Evolutionary conservation across 1,140 invertebrate species (phyloP), one percentile per base, ranked within the genome.

Genomic region (Zaprionus capensis): DNA sequence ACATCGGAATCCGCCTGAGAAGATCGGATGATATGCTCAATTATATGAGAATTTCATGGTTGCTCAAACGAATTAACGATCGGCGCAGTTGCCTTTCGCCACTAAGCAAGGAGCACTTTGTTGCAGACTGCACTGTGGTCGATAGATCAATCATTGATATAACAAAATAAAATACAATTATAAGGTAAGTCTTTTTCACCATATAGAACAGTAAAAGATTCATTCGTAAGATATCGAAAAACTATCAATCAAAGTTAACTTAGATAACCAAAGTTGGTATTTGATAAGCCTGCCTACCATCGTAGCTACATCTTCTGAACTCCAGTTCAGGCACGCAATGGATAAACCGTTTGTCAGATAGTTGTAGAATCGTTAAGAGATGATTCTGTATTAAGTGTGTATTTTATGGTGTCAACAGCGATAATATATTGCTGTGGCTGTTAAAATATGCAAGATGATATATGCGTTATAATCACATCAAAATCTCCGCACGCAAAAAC

Each of bases 401-500:
- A 7, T 31, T 53, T 31, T 53, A 24, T 64, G 11, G 51, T 64
- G 38, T 71, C 49, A 62, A 56, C 51, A 64, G 69, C 69, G 57
- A 72, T 58, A 72, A 66, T 72, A 59, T 66, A 72, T 53, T 31
- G 56, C 64, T 22, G 36, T 24, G 41, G 65, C 65, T 24, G 58
- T 73, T 31, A 49, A 65, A 71, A 41, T 66, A 36, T 71, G 70
- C 51, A 17, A 44, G 44, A 41, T 56, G 69, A 64, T 64, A 71
- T 71, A 65, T 65, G 69, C 38, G 38, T 46, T 57, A 71, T 65
- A 65, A 65, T 66, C 70, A 65, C 20, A 71, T 65, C 62, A 71
- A 71, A 58, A 71, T 71, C 62, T 58, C 38, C 28, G 38, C 51
- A 55, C 34, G 26, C 49, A 67, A 74, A 74, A 62, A 74, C 71